Percentiles rank a stretch among this genome's conserved stretches.
phyloP scores from a whole-genome alignment of 2,888 invertebrate genomes.

The Euproctis similis region DNA sequence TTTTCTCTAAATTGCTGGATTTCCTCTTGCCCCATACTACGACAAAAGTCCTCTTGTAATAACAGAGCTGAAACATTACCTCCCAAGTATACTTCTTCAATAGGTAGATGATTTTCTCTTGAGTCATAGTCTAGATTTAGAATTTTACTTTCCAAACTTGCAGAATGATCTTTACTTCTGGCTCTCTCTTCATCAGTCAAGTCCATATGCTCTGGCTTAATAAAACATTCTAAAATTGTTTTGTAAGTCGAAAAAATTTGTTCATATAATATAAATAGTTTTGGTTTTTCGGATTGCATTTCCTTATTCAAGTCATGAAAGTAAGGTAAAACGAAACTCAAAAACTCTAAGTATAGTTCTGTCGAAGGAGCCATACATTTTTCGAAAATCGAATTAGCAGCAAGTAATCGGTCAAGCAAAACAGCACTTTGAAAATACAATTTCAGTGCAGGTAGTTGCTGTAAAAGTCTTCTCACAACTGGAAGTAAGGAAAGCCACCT shows the following conservation, averaged over 20 bases:
- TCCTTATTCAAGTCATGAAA: too few species aligned
- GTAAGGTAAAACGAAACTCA: too few species aligned
- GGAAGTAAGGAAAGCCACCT: constrained; percentile 18
- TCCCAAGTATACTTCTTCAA: background rate
- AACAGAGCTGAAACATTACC: constrained; percentile 2
- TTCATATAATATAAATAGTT: constrained; percentile 13
- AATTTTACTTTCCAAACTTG: constrained; percentile 1
- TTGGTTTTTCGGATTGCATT: constrained; percentile 18
- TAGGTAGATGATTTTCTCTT: background rate
- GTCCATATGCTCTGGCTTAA: constrained; percentile 11
- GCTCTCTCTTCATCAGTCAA: background rate
- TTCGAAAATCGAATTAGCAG: too few species aligned
- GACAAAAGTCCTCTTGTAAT: constrained; percentile 2
- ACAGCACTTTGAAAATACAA: too few species aligned
- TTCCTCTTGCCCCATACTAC: background rate
- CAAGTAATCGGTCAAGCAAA: too few species aligned
- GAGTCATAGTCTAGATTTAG: background rate
- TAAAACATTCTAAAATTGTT: constrained; percentile 11
- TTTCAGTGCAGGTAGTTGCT: constrained; percentile 16
- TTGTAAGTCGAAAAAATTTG: constrained; percentile 9
- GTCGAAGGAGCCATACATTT: too few species aligned
- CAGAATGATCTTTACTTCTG: background rate
- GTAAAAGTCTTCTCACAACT: constrained; percentile 17
- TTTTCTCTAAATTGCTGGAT: constrained; percentile 1
- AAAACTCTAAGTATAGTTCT: too few species aligned